Base-by-base conservation (phyloP, 2,888 invertebrate genomes). In the Pseudococcus longispinus region DNA sequence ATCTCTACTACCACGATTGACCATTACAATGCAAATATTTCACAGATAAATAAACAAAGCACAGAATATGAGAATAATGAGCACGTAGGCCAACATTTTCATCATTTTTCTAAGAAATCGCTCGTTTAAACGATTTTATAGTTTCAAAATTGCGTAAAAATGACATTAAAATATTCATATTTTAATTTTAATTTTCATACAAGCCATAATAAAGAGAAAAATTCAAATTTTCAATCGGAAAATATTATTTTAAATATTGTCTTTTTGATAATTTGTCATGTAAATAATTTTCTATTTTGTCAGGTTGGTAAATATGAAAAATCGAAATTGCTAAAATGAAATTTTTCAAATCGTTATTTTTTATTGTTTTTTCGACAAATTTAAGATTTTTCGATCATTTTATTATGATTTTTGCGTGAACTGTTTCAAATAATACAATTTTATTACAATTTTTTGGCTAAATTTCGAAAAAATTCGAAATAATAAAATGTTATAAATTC, bases 11-110 rank as follows among this genome's bases (percentile, higher is more conserved):
- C 77, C 77, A 80, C 77, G 77, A 80, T 80, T 80, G 29, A 80
- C 77, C 77, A 80, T 80, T 80, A 80, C 77, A 80, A 80, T 42
- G 77, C 77, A 42, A 80, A 80, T 80, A 80, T 80, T 80, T 42
- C 77, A 80, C 77, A 80, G 42, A 80, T 42, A 80, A 80, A 37
- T 42, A 42, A 80, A 42, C 77, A 80, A 42, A 42, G 42, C 77
- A 80, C 77, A 80, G 77, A 42, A 9, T 0, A 80, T 2, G n/a
- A 29, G 70, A 15, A 13, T 18, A 6, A 60, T 60, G 9, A 23
- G 60, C 60, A 60, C 60, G 60, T 60, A 60, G 9, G 60, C 23
- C 8, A 2, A n/a, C 1, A 20, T 60, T 60, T 60, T 60, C 9
- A 1, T 6, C 3, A 8, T 60, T 60, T 60, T 60, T 15, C 23